phyloP scores from a whole-genome alignment of 2,113 vertebrate species.

The Proteles cristata region DNA sequence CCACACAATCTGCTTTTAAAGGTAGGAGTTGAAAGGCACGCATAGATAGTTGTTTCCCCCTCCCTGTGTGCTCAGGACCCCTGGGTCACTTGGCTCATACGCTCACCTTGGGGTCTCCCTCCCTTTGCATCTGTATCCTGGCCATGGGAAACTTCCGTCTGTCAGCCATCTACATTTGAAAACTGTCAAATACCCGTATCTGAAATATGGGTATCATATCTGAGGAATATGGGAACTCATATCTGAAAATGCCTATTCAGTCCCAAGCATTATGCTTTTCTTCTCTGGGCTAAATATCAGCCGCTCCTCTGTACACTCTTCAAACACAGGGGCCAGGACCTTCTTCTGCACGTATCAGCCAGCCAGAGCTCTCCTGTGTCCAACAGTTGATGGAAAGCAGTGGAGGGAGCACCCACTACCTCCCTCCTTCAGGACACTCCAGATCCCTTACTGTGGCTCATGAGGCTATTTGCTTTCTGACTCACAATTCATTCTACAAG shows the following conservation, averaged over 20 bases:
- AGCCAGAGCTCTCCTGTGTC: background rate
- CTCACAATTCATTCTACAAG: accelerated
- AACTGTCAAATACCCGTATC: background rate
- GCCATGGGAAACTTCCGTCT: background rate
- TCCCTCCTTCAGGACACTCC: background rate
- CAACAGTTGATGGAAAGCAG: background rate
- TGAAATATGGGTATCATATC: too few species aligned
- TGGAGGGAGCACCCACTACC: background rate
- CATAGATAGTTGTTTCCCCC: too few species aligned
- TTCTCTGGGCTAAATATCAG: background rate
- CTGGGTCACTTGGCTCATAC: accelerated
- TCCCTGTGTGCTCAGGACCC: too few species aligned
- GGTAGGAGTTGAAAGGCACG: background rate
- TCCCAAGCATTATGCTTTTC: background rate
- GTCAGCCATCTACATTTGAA: background rate
- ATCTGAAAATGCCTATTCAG: background rate
- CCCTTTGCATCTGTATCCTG: too few species aligned
- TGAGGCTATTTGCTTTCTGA: accelerated
- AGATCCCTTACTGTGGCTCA: background rate
- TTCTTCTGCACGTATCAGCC: background rate
- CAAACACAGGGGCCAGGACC: background rate
- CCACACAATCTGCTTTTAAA: background rate
- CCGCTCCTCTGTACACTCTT: background rate
- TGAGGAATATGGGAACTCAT: too few species aligned
- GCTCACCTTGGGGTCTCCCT: too few species aligned